These are phyloP conservation scores for Parnassius orleans DNA, from an alignment of 2,888 invertebrate genomes.

Conservation along the genomic window DNA sequence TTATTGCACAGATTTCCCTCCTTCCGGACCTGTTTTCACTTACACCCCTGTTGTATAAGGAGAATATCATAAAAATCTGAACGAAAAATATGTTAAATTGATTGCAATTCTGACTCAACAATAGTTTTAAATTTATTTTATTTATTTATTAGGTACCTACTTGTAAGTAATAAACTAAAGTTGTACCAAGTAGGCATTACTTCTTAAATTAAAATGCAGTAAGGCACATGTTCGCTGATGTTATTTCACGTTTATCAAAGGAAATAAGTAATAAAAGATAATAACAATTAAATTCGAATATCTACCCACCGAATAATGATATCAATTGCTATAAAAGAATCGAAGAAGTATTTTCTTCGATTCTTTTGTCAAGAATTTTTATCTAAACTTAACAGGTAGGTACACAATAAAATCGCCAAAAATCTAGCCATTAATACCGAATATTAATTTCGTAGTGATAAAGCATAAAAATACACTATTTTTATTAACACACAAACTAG, in stretches of 20 bases:
- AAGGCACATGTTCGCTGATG: constrained; percentile 4
- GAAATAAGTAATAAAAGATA: constrained; percentile 18
- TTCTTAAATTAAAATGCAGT: not conserved
- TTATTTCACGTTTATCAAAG: constrained; percentile 15
- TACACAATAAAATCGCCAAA: no score
- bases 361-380: no score
- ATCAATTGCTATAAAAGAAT: no score
- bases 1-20: constrained; percentile 75
- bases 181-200: not conserved
- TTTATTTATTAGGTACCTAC: no score
- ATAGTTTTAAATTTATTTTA: not conserved
- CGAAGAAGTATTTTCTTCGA: no score
- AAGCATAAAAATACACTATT: no score
- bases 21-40: constrained; percentile 76
- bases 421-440: no score
- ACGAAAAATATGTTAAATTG: constrained; percentile 63
- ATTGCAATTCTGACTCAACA: constrained; percentile 34
- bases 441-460: no score
- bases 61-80: constrained; percentile 70
- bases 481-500: no score
- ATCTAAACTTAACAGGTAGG: no score
- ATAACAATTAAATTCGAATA: constrained; percentile 22
- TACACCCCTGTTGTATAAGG: constrained; percentile 71
- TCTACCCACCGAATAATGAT: constrained; percentile 6
- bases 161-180: not conserved